These are phyloP conservation scores for Malurus alboscapulatus DNA, from an alignment of 2,113 vertebrate genomes.

Conservation along the genomic window DNA sequence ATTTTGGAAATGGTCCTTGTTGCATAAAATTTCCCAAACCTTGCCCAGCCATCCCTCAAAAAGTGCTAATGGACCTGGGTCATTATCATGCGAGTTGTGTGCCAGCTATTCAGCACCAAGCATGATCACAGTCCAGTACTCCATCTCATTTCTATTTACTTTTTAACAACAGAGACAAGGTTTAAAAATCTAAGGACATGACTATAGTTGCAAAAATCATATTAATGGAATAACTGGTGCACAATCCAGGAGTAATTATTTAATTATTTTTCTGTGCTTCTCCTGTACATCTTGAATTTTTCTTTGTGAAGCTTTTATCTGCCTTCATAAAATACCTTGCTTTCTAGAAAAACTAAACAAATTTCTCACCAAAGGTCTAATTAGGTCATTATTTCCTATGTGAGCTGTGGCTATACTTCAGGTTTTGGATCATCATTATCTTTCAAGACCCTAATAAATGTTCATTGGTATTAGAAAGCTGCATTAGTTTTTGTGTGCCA, in stretches of 20 bases:
- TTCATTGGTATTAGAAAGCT: not conserved
- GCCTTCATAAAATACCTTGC: not conserved
- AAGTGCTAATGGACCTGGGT: not conserved
- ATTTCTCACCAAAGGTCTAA: not conserved
- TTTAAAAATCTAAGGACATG: not conserved
- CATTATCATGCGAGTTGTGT: not conserved
- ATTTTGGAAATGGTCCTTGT: not conserved
- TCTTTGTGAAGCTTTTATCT: not conserved
- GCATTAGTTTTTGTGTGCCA: not conserved
- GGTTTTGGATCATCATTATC: not conserved
- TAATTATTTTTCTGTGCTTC: not conserved
- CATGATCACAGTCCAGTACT: not conserved
- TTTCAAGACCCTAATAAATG: not conserved
- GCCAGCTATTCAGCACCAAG: not conserved
- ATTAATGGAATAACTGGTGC: not conserved
- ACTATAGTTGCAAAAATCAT: not conserved
- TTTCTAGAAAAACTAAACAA: not conserved
- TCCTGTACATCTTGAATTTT: not conserved
- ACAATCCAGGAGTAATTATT: not conserved
- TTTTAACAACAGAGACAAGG: not conserved
- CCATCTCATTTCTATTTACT: not conserved
- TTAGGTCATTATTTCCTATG: not conserved
- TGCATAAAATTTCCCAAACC: not conserved
- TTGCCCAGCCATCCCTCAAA: not conserved
- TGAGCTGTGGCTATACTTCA: not conserved